Conservation (phyloP, 2,888 invertebrate genomes). For the Yponomeuta malinellus region DNA sequence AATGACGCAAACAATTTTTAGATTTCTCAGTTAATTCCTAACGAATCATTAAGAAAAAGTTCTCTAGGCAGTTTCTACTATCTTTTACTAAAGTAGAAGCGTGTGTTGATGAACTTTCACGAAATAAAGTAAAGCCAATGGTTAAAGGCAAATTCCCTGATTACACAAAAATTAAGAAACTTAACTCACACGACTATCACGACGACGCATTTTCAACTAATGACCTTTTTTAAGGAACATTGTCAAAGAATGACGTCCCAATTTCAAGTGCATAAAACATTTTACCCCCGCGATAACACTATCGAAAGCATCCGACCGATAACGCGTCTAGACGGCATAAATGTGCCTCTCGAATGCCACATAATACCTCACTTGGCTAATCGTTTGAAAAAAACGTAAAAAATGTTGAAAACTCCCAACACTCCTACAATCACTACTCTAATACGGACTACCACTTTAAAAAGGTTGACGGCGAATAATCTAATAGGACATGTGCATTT, state of each 20-base stretch:
- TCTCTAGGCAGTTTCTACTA: no score
- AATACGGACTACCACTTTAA: conserved; percentile 50
- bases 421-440: conserved; percentile 40
- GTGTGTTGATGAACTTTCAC: no score
- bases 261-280: conserved; percentile 56
- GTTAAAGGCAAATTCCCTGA: no score
- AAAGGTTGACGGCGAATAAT: conserved; percentile 56
- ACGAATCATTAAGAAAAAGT: no score
- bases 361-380: conserved; percentile 73
- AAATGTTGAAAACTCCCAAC: conserved; percentile 42
- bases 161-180: no score
- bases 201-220: not conserved
- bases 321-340: conserved; percentile 71
- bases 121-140: no score
- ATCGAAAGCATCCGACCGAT: conserved; percentile 58
- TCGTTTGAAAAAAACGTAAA: conserved; percentile 52
- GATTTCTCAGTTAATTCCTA: no score
- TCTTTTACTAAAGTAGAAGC: no score
- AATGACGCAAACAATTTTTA: no score
- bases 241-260: conserved; percentile 20
- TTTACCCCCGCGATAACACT: conserved; percentile 52
- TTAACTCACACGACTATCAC: no score
- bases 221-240: not conserved
- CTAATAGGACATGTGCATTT: conserved; percentile 54
- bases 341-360: conserved; percentile 70